Evolutionary conservation across 2,113 vertebrate genomes (phyloP), one percentile per base, ranked within the genome.

Genomic region (Oceanodroma tethys): DNA sequence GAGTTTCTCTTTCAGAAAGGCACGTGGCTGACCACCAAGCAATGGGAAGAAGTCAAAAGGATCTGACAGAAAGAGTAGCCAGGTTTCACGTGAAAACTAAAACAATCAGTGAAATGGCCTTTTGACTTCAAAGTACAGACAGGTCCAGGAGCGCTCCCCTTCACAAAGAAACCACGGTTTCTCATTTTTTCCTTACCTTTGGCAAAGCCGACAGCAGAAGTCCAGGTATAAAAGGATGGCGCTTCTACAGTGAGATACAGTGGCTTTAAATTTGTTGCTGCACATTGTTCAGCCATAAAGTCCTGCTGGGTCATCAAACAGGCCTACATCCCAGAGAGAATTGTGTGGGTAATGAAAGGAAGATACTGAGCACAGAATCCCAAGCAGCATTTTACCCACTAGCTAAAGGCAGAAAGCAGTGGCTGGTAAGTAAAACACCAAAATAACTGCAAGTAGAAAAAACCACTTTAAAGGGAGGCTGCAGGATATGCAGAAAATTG

Each of bases 271-370:
- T 99, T 95, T 4, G 99, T 99, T 78, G 97, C 94, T 5, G 99
- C 98, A 8, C 99, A 99, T 91, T 99, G 99, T 65, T 99, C 98
- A 2, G 98, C 94, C 99, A 99, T 99, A 83, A 99, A 99, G 71
- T 98, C 98, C 93, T 99, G 93, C 98, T 99, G 99, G 79, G 97
- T 98, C 42, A 13, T 72, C 86, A 84, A 56, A 76, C 99, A 99
- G 82, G 97, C 97, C 99, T 99, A 83, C 20, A 81, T 21, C 66
- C 82, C 74, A 82, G 50, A 85, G 75, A 94, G 48, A 85, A 76
- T 43, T 6, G 71, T 18, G 48, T 9, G 42, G n/a, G 52, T 42
- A 59, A 81, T 21, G 66, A 82, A 65, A 80, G 43, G 52, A n/a
- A 58, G 62, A 47, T 40, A 62, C n/a, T 38, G 29, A 93, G 58